Evolutionary conservation across 2,888 invertebrate species (phyloP).

Genomic region (Agrotis puta): DNA sequence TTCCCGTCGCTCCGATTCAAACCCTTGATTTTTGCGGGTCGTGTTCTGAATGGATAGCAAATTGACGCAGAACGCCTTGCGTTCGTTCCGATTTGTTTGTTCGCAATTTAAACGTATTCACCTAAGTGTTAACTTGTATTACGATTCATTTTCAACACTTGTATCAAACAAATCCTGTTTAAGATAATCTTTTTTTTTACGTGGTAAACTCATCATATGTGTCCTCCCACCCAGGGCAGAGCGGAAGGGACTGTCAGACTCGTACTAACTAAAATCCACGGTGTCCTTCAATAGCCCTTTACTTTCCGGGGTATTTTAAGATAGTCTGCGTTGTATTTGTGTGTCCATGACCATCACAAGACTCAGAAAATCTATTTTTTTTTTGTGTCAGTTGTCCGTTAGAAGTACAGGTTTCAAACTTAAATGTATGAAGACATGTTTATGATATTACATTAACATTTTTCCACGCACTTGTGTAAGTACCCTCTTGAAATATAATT

Average conservation of each 20-base stretch:
- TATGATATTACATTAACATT: conserved; percentile 50
- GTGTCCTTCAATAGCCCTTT: too few species aligned
- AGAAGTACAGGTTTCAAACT: conserved; percentile 29
- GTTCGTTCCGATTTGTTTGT: conserved; percentile 83
- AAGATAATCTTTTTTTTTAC: background rate
- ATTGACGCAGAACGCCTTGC: conserved; percentile 84
- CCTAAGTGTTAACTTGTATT: conserved; percentile 72
- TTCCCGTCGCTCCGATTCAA: conserved; percentile 47
- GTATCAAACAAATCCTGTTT: conserved; percentile 35
- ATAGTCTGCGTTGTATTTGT: too few species aligned
- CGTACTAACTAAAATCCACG: too few species aligned
- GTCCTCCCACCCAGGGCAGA: too few species aligned
- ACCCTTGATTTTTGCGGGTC: conserved; percentile 75
- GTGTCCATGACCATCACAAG: too few species aligned
- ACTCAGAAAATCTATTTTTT: too few species aligned
- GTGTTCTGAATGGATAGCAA: conserved; percentile 83
- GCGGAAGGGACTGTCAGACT: too few species aligned
- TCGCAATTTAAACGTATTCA: conserved; percentile 85
- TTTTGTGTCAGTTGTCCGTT: conserved; percentile 18
- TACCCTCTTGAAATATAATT: conserved; percentile 84
- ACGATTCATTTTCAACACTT: conserved; percentile 41
- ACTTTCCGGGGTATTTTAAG: too few species aligned
- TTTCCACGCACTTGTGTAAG: conserved; percentile 51
- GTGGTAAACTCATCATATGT: too few species aligned
- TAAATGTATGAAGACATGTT: conserved; percentile 44